These are phyloP conservation scores for Solenopsis fugax DNA, from an alignment of 1,140 invertebrate genomes.

Conservation along the genomic window DNA sequence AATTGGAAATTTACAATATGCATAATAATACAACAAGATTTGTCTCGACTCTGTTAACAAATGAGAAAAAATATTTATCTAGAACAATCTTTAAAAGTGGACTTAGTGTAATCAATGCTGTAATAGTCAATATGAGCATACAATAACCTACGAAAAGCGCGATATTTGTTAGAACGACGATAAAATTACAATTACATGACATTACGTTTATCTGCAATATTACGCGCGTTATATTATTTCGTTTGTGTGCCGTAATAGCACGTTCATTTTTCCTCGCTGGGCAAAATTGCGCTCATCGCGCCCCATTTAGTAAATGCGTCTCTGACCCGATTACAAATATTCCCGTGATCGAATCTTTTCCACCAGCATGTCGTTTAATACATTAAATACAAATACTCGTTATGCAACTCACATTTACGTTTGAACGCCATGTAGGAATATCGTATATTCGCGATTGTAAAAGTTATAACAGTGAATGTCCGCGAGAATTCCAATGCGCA, in stretches of 20 bases:
- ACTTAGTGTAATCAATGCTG: not conserved
- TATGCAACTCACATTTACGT: slow-evolving; percentile 32
- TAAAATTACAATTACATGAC: slow-evolving; percentile 37
- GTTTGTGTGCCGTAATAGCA: slow-evolving; percentile 32
- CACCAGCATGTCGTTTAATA: slow-evolving; percentile 35
- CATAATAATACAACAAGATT: slow-evolving; percentile 6
- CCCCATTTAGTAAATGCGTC: slow-evolving; percentile 45
- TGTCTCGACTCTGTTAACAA: not conserved
- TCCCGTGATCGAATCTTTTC: slow-evolving; percentile 57
- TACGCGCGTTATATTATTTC: slow-evolving; percentile 32
- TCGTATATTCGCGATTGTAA: slow-evolving; percentile 41
- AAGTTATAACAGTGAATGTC: slow-evolving; percentile 55
- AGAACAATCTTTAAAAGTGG: not conserved
- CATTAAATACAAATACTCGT: slow-evolving; percentile 60
- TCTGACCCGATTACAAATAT: slow-evolving; percentile 58
- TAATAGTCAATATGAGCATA: not conserved
- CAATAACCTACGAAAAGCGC: not conserved
- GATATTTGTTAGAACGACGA: slow-evolving; percentile 29
- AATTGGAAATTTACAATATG: not conserved
- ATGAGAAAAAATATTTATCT: not conserved
- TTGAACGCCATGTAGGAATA: not conserved
- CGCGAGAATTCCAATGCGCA: slow-evolving; percentile 44
- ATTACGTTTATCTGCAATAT: slow-evolving; percentile 38
- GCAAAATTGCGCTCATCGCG: slow-evolving; percentile 52
- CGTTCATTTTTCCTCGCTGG: slow-evolving; percentile 42